Base-by-base conservation (phyloP, 1,140 invertebrate species). In the Copidosoma floridanum region DNA sequence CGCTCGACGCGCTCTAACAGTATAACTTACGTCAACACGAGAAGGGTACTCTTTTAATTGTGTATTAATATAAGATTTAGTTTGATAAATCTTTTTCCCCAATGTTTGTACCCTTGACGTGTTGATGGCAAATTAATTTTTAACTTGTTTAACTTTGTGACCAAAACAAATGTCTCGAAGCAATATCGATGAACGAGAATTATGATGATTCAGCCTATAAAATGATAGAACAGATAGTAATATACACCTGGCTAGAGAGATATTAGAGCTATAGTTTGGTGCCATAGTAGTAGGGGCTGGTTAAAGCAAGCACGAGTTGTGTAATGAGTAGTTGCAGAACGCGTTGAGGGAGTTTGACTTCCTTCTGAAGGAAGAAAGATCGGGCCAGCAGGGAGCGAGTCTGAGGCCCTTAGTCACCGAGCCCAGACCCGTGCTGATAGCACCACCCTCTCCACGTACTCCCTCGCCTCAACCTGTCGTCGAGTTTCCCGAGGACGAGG, bases 401-500 rank as follows among this genome's bases (percentile, higher is more conserved):
- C 75, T 81, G 71, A 80, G 75, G 65, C 77, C 76, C 69, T 71
- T 80, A 55, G 75, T 80, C 63, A 79, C 74, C 70, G 78, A 80
- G 73, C 80, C 77, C 67, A 71, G 76, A 68, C 74, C 79, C 69
- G 74, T 79, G 65, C 76, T 82, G 71, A 78, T 79, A 63, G 79
- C 81, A 68, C 79, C 80, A 73, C 78, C 81, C 38, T 82, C 81
- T 82, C 87, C 87, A 75, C 84, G 85, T 70, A 87, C 86, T 64
- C 86, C 87, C 74, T 88, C 87, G 71, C 87, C 89, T 65, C 87
- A 89, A 81, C 84, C 89, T 62, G 82, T 90, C 70, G 82, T 91
- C 68, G 90, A 92, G 80, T 90, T 90, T 76, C 85, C 88, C 74
- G 88, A 89, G 70, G 89, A 90, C 75, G 88, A 90, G 85, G 85